phyloP scores from a whole-genome alignment of 2,113 vertebrate species.

The Hydropotes inermis region DNA sequence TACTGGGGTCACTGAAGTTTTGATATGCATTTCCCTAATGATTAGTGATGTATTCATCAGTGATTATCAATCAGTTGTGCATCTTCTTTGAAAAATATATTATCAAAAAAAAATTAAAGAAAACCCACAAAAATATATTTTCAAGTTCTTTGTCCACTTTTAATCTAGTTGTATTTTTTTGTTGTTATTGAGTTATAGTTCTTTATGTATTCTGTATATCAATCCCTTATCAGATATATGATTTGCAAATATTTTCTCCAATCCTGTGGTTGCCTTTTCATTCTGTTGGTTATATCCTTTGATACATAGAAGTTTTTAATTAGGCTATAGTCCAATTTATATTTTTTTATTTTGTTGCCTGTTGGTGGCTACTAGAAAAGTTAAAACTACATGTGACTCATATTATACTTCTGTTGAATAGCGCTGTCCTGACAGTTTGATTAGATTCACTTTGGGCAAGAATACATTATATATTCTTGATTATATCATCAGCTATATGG shows the following conservation, averaged over 20 bases:
- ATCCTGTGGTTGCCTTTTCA: background rate
- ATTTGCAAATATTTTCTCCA: background rate
- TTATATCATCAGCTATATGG: background rate
- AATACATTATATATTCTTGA: background rate
- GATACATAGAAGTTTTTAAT: background rate
- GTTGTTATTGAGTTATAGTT: background rate
- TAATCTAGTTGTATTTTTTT: background rate
- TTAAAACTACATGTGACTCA: background rate
- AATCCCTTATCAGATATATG: background rate
- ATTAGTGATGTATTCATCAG: background rate
- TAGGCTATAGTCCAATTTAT: background rate
- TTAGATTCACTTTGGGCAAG: background rate
- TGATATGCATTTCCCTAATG: background rate
- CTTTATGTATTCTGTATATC: background rate
- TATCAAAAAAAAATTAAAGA: background rate
- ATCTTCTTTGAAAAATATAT: background rate
- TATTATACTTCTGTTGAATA: background rate
- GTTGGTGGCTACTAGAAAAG: background rate
- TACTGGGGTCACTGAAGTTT: background rate
- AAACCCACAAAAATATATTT: background rate
- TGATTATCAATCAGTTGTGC: background rate
- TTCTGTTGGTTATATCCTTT: background rate
- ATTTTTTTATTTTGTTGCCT: background rate
- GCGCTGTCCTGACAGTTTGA: background rate
- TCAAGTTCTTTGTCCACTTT: background rate